These are phyloP conservation scores for Calyptommatus sinebrachiatus DNA, from an alignment of 2,113 vertebrate genomes.

Conservation along the genomic window DNA sequence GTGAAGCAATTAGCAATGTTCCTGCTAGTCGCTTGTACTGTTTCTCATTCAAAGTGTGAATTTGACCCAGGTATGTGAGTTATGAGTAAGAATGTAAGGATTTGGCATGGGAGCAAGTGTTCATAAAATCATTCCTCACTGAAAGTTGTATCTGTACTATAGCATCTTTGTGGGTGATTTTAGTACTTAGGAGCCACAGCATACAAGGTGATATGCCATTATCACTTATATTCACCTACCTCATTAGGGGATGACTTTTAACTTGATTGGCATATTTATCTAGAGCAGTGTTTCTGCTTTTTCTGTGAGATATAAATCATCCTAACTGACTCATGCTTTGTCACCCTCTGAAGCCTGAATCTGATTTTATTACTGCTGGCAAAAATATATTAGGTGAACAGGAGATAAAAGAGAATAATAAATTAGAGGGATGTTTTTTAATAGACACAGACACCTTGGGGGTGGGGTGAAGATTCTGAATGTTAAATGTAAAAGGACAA, in stretches of 20 bases:
- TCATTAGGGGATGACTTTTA: conserved; percentile 39
- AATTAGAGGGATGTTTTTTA: conserved; percentile 47
- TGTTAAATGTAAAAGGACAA: conserved; percentile 24
- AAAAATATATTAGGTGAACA: conserved; percentile 52
- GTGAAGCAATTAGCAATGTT: too few relatives aligned
- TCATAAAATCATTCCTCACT: conserved; percentile 1
- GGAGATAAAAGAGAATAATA: conserved; percentile 50
- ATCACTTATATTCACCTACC: conserved; percentile 20
- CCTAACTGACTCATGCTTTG: conserved; percentile 46
- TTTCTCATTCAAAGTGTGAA: too few relatives aligned
- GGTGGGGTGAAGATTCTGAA: conserved; percentile 9
- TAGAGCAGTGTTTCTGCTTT: conserved; percentile 35
- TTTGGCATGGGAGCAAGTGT: not conserved
- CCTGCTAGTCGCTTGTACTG: too few relatives aligned
- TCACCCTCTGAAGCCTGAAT: conserved; percentile 49
- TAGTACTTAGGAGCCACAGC: conserved; percentile 39
- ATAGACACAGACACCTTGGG: conserved; percentile 36
- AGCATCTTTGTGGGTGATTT: not conserved
- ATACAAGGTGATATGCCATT: conserved; percentile 33
- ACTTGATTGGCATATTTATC: conserved; percentile 58
- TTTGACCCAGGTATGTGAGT: too few relatives aligned
- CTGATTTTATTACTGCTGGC: conserved; percentile 55
- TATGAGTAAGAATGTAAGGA: not conserved
- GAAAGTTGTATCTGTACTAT: not conserved
- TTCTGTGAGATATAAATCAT: conserved; percentile 56